Base-by-base conservation (phyloP, 1,140 invertebrate species). In the Drosophila busckii region DNA sequence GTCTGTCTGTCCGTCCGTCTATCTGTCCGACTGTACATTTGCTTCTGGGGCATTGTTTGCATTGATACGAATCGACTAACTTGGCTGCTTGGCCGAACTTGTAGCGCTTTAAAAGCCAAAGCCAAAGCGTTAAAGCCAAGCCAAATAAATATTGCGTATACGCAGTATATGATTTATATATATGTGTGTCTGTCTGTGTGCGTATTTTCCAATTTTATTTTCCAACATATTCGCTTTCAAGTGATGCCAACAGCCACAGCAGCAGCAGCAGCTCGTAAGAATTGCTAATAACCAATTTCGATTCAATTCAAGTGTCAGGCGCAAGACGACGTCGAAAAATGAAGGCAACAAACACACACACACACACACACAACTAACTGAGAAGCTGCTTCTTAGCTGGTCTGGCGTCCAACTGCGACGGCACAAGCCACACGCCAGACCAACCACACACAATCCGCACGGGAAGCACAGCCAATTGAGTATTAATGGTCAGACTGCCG, bases 281-380 rank as follows among this genome's bases (percentile, higher is more conserved):
- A 82, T 82, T 82, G 75, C 75, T 82, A 82, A 82, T 82, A 82
- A 82, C 75, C 75, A 82, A 82, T 82, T 82, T 82, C 75, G 65
- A 82, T 82, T 82, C 75, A 82, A 82, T 82, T 82, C 75, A 82
- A 82, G 75, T 82, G 75, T 82, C 75, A 82, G n/a, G 75, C 55
- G 73, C 75, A 82, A 82, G 75, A 82, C 69, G 75, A 62, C 76
- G n/a, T n/a, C n/a, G n/a, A 69, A 58, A 73, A 52, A 64, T 68
- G 53, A 64, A 3, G 26, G 26, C 52, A 52, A 61, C 63, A 64
- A 56, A 56, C 42, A 48, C 16, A 41, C 25, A 37, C 26, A 55
- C 16, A 41, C 53, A 66, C 53, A 42, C 38, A 32, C 13, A 46
- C 20, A 40, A 12, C 34, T 34, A 42, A 55, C 23, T 40, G 34